Evolutionary conservation across 2,797 vertebrate species (phyloP).

Genomic region (Aselliscus stoliczkanus): DNA sequence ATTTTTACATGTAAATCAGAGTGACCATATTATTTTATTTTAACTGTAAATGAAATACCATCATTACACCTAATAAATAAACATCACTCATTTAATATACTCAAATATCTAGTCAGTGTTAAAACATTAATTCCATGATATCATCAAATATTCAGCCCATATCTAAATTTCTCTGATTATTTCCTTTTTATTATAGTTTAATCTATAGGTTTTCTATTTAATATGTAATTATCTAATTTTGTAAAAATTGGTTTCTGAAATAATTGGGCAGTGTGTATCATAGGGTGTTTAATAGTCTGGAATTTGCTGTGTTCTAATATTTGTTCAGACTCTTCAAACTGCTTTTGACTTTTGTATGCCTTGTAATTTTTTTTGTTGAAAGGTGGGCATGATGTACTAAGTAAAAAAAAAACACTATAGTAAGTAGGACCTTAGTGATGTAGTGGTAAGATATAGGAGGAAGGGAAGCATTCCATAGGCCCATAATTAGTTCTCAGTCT

Average conservation of each 20-base stretch:
- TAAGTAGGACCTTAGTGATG: not conserved
- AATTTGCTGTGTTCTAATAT: not conserved
- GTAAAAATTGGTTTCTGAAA: not conserved
- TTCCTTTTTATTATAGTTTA: not conserved
- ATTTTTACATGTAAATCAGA: not conserved
- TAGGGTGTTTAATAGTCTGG: not conserved
- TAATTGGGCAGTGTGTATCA: not conserved
- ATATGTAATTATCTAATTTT: not conserved
- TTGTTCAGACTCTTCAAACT: not conserved
- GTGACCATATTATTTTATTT: not conserved
- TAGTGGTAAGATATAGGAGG: not conserved
- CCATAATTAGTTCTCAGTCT: not conserved
- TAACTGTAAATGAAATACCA: not conserved
- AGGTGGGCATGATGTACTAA: not conserved
- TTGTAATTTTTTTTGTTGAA: not conserved
- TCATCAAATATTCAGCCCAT: not conserved
- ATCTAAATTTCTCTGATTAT: not conserved
- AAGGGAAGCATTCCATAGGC: not conserved
- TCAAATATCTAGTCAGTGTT: not conserved
- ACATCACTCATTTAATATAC: not conserved
- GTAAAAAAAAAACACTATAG: not conserved
- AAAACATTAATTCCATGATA: not conserved
- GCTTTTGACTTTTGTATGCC: not conserved
- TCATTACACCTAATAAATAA: not conserved
- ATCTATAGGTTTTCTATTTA: not conserved